Percentiles rank a stretch among this genome's conserved stretches.
Evolutionary conservation across 1,140 invertebrate species (phyloP).

Genomic region (Cardiocondyla obscurior): DNA sequence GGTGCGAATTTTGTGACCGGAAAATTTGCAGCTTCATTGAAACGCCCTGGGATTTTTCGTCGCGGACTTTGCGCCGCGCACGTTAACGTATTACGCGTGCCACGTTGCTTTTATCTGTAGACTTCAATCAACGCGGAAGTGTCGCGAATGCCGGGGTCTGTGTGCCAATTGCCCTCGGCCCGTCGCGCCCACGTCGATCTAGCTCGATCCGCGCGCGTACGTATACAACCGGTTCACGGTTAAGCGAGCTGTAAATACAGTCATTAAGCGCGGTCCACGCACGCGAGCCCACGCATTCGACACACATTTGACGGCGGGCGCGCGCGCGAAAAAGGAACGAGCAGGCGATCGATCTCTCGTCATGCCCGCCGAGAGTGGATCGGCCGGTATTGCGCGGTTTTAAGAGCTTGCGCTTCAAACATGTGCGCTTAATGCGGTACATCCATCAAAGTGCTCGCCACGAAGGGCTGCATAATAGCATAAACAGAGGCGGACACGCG

Average conservation of each 20-base stretch:
- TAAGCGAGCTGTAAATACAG: slow-evolving; percentile 59
- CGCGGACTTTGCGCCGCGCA: not conserved
- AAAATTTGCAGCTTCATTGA: slow-evolving; percentile 19
- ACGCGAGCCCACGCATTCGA: slow-evolving; percentile 14
- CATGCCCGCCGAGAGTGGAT: not conserved
- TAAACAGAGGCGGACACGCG: not conserved
- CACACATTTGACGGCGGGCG: not conserved
- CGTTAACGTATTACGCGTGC: too few relatives aligned
- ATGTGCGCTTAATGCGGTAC: slow-evolving; percentile 26
- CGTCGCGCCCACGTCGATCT: slow-evolving; percentile 53
- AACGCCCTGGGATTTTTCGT: slow-evolving; percentile 23
- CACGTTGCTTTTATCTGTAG: slow-evolving; percentile 29
- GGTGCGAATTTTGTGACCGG: not conserved
- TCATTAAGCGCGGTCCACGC: slow-evolving; percentile 42
- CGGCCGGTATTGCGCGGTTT: not conserved
- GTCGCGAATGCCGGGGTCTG: slow-evolving; percentile 48
- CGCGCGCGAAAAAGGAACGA: slow-evolving; percentile 28
- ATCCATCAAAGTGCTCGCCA: slow-evolving; percentile 37
- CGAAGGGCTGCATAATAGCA: slow-evolving; percentile 14
- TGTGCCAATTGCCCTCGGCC: slow-evolving; percentile 55
- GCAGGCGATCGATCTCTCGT: slow-evolving; percentile 40
- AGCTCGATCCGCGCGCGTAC: slow-evolving; percentile 42
- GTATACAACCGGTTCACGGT: slow-evolving; percentile 45
- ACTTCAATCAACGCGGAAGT: slow-evolving; percentile 64
- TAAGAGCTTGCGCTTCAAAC: slow-evolving; percentile 19